phyloP scores from a whole-genome alignment of 2,797 vertebrate species.

The Yasuhikotakia modesta region DNA sequence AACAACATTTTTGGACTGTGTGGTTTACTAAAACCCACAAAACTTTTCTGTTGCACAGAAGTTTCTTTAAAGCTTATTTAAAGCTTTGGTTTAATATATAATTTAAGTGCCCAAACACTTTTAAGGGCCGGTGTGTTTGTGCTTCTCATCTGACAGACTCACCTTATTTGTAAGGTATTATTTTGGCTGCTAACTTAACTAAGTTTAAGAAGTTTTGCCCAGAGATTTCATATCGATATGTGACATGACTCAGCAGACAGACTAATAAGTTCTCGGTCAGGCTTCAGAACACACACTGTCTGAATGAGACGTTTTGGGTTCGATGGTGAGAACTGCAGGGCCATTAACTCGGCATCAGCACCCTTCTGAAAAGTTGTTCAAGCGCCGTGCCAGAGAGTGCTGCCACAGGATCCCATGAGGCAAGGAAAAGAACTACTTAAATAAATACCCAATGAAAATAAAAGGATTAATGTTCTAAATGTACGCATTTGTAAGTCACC shows the following conservation, averaged over 20 bases:
- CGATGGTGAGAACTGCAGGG: conserved; percentile 11
- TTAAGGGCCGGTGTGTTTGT: neutral
- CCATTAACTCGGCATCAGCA: conserved; percentile 46
- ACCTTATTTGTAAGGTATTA: conserved; percentile 28
- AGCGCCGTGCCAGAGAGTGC: conserved; percentile 24
- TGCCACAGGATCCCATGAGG: conserved; percentile 27
- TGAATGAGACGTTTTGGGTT: conserved; percentile 17
- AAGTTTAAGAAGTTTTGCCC: conserved; percentile 26
- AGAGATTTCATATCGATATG: conserved; percentile 17
- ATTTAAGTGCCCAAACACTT: too few species aligned
- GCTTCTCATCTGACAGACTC: conserved; percentile 32
- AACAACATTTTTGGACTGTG: too few species aligned
- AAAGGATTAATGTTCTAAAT: conserved; percentile 52
- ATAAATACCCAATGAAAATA: conserved; percentile 34
- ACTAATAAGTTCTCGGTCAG: conserved; percentile 9
- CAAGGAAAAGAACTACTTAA: conserved; percentile 31
- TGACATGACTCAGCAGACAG: neutral
- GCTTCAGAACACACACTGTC: conserved; percentile 23
- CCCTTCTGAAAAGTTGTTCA: conserved; percentile 23
- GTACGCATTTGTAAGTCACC: conserved; percentile 52
- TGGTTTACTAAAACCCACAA: too few species aligned
- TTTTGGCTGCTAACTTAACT: conserved; percentile 13
- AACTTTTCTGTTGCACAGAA: too few species aligned
- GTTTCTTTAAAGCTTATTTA: too few species aligned
- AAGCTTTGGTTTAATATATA: too few species aligned